Evolutionary conservation across 1,140 invertebrate genomes (phyloP), one percentile per base, ranked within the genome.

Genomic region (Gonatopus flavifemur): DNA sequence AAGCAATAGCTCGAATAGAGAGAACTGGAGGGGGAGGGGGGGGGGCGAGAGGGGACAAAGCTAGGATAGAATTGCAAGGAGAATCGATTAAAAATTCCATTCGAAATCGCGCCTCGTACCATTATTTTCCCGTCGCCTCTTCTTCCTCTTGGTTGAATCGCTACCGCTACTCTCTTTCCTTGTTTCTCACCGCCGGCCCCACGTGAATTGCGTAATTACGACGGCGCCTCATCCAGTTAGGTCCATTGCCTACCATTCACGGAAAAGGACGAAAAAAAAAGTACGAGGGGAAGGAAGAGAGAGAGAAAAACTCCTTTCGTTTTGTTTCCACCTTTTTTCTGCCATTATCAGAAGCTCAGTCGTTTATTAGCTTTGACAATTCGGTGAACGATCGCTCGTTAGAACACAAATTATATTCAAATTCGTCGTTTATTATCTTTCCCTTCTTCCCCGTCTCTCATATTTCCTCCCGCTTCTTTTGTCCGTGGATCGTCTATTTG

Each of bases 41-140:
- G 21, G 36, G 2, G 13, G 31, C 30, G 9, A 36, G 19, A 52
- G 20, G 24, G 24, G 43, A 28, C 25, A 28, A 7, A 12, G 25
- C 25, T 6, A 7, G 25, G 25, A 28, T 6, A 28, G 45, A 32
- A 49, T 53, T 31, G 48, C 24, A 21, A 33, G 48, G 41, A n/a
- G n/a, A 45, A 51, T 55, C 49, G 49, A 55, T 55, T 55, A 55
- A 55, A 55, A 53, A 53, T 57, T 44, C 44, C 28, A 43, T 47
- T 47, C 33, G 49, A 13, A 44, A 52, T 48, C 20, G 25, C 20
- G 25, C 35, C 3, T 13, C 20, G 31, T n/a, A 2, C 13, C 3
- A 22, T 5, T 9, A 20, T 13, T 24, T 38, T 22, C 38, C 42
- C 19, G 7, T 13, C 25, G 18, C 25, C n/a, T 22, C 43, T 9